phyloP scores from a whole-genome alignment of 2,113 vertebrate genomes.

The Entosphenus tridentatus region DNA sequence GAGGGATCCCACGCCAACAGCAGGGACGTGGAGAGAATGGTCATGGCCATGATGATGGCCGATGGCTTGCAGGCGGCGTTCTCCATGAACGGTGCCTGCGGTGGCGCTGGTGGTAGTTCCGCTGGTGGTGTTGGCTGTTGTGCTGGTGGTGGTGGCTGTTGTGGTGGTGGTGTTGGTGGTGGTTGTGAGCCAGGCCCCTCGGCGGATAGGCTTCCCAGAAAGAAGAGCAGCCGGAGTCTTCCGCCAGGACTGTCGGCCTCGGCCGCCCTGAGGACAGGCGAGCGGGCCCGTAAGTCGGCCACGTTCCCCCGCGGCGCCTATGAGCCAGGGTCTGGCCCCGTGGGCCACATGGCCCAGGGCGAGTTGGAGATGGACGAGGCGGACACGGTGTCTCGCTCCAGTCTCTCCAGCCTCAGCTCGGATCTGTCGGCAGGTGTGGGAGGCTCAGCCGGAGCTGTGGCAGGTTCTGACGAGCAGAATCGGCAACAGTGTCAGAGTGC shows the following conservation, averaged over 20 bases:
- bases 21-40: too few species aligned
- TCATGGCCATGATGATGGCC: too few species aligned
- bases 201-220: neutral
- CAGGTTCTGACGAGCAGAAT: neutral
- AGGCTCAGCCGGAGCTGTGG: neutral
- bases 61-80: too few species aligned
- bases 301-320: constrained; percentile 5
- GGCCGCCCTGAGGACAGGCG: neutral
- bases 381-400: neutral
- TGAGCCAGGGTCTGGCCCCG: neutral
- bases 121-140: too few species aligned
- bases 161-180: too few species aligned
- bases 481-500: too few species aligned
- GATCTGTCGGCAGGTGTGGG: constrained; percentile 1
- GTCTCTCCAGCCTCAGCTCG: neutral
- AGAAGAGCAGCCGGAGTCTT: neutral
- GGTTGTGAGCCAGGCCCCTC: too few species aligned
- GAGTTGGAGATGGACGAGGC: neutral
- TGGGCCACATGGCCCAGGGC: neutral
- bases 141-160: too few species aligned
- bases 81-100: too few species aligned
- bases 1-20: neutral
- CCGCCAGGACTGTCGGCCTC: neutral
- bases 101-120: too few species aligned
- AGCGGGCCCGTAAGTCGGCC: neutral